phyloP scores from a whole-genome alignment of 1,140 invertebrate species.

The Druon quercuslanigerum region DNA sequence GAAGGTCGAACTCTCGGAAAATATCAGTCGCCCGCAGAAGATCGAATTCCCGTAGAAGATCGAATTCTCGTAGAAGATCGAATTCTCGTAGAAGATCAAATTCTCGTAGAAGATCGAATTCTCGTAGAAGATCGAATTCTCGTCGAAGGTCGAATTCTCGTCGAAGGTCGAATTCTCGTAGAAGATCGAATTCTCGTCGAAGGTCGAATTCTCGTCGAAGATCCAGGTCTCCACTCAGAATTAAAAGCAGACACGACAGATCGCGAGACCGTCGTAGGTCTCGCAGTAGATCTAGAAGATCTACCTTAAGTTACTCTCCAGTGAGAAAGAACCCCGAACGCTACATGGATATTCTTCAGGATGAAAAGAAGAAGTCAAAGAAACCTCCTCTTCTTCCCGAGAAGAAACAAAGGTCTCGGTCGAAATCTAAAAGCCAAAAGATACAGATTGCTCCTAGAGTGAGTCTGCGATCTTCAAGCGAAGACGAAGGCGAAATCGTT shows the following conservation, averaged over 20 bases:
- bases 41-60: slow-evolving; percentile 21
- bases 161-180: slow-evolving; percentile 34
- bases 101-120: slow-evolving; percentile 34
- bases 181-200: slow-evolving; percentile 18
- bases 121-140: slow-evolving; percentile 32
- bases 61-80: not conserved
- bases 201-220: slow-evolving; percentile 35
- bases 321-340: slow-evolving; percentile 5
- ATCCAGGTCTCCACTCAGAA: slow-evolving; percentile 16
- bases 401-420: slow-evolving; percentile 43
- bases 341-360: slow-evolving; percentile 36
- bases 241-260: slow-evolving; percentile 53
- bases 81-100: not conserved
- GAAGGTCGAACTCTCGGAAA: slow-evolving; percentile 40
- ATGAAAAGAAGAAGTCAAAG: slow-evolving; percentile 58
- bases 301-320: slow-evolving; percentile 7
- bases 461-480: slow-evolving; percentile 79
- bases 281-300: slow-evolving; percentile 39
- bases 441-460: slow-evolving; percentile 73
- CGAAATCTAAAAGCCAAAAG: slow-evolving; percentile 52
- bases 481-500: slow-evolving; percentile 78
- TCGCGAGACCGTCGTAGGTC: slow-evolving; percentile 59
- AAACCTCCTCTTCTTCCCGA: no score
- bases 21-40: not conserved
- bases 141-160: not conserved